Conservation (phyloP, 2,888 invertebrate genomes). For the Aporophyla nigra region DNA sequence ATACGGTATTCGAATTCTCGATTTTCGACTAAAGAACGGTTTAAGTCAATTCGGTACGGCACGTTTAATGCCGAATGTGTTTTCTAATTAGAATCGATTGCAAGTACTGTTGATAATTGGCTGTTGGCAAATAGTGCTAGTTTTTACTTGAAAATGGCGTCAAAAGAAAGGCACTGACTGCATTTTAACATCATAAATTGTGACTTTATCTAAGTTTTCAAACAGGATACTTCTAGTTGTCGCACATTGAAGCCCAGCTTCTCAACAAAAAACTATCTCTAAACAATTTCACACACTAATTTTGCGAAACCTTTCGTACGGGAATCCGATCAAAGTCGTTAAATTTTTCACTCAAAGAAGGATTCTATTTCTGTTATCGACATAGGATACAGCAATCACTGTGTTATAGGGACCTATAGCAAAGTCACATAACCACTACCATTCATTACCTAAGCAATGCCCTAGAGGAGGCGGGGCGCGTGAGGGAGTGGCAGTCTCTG, state of each 20-base stretch:
- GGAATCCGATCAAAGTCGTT: background rate
- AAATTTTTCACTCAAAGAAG: too few relatives aligned
- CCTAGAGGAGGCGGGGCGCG: too few relatives aligned
- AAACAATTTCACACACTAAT: background rate
- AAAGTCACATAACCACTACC: too few relatives aligned
- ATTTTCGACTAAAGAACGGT: conserved; percentile 50
- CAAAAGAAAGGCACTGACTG: conserved; percentile 36
- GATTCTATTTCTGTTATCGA: background rate
- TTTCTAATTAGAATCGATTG: conserved; percentile 51
- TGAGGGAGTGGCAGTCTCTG: too few relatives aligned
- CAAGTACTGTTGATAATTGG: conserved; percentile 45
- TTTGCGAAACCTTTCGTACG: background rate
- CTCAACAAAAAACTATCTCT: background rate
- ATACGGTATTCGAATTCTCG: conserved; percentile 48
- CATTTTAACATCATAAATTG: background rate
- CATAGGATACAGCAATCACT: background rate
- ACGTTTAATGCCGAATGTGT: conserved; percentile 47
- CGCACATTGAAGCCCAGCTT: background rate
- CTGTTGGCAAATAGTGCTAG: conserved; percentile 44
- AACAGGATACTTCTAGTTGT: background rate
- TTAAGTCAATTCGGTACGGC: conserved; percentile 32
- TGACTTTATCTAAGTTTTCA: background rate
- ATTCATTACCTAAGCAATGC: background rate
- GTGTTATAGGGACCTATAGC: background rate
- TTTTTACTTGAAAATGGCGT: conserved; percentile 43